A percentile compares a stretch with the other conserved stretches of the same genome.
Conservation (phyloP, 2,797 vertebrate genomes). For the Mergus octosetaceus region DNA sequence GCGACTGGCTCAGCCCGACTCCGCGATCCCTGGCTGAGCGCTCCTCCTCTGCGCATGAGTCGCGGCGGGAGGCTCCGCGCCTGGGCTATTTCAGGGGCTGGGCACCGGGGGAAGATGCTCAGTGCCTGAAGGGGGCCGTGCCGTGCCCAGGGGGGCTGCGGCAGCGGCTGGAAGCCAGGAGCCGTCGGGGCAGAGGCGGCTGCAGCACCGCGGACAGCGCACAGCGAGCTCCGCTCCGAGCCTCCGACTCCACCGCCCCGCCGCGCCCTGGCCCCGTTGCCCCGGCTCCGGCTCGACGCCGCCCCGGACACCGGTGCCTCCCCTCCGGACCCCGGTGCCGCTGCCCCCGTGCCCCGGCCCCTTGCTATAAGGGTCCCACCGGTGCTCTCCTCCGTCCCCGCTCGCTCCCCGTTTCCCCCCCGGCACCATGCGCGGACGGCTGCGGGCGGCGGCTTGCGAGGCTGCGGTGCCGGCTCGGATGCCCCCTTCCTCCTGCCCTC, state of each 20-base stretch:
- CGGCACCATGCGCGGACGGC: slow-evolving; percentile 50
- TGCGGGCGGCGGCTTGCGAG: slow-evolving; percentile 9
- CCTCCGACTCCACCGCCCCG: neutral
- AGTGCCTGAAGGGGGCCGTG: slow-evolving; percentile 16
- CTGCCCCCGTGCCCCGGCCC: no score
- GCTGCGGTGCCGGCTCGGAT: slow-evolving; percentile 45
- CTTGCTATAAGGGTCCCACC: neutral
- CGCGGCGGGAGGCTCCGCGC: neutral
- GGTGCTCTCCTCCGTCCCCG: neutral
- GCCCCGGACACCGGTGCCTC: neutral
- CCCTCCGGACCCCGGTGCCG: neutral
- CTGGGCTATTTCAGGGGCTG: slow-evolving; percentile 24
- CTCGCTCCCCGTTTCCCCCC: neutral
- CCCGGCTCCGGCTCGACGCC: no score
- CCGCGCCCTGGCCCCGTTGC: neutral
- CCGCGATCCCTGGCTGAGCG: neutral
- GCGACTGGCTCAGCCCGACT: neutral
- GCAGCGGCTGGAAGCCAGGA: neutral
- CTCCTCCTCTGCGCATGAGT: slow-evolving; percentile 12
- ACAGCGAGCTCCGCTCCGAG: neutral
- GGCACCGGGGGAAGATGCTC: slow-evolving; percentile 36
- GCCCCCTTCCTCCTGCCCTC: slow-evolving; percentile 43
- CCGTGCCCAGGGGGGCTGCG: neutral
- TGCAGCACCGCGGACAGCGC: slow-evolving; percentile 74
- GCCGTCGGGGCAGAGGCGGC: neutral